Base-by-base conservation (phyloP, 2,797 vertebrate species). In the Microcaecilia unicolor region DNA sequence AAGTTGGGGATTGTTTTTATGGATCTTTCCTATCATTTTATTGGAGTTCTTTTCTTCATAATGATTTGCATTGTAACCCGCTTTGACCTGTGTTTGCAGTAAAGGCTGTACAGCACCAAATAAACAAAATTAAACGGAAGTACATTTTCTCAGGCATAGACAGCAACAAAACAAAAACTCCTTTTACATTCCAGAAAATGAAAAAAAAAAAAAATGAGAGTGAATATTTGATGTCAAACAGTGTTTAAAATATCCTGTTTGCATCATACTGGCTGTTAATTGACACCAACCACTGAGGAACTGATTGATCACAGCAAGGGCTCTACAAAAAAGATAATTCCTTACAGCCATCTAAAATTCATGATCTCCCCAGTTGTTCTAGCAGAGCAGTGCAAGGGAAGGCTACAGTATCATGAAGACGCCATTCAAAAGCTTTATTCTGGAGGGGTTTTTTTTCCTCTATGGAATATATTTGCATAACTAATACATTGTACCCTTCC, bases 261-360 rank as follows among this genome's bases (percentile, higher is more conserved):
- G 51, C 54, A 76, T 72, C 61, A 70, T 33, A 57, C 48, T 46
- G 51, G 55, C 61, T 76, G 51, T 66, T 82, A 80, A 81, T 78
- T 81, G 67, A 69, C 64, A 67, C 72, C 76, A 78, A 67, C 73
- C 62, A 67, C 7, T 2, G 68, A 71, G 72, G 70, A 60, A 50
- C 49, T 75, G 73, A 80, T 77, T 80, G 67, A 76, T 70, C 73
- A 62, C 78, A 76, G 74, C 61, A 25, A 74, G 71, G 32, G 59
- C 61, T 58, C 54, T 4, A 55, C 61, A 70, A 70, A 76, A 77
- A 49, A 74, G 63, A 67, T 71, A 63, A 77, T 80, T 67, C 67
- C 56, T 76, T 27, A 0, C 44, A 62, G 46, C 49, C 50, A 32
- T 68, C 64, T 65, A 46, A 68, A 74, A 73, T 74, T 62, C 69